Conservation (phyloP, 2,888 invertebrate species). For the Peribatodes rhomboidaria region DNA sequence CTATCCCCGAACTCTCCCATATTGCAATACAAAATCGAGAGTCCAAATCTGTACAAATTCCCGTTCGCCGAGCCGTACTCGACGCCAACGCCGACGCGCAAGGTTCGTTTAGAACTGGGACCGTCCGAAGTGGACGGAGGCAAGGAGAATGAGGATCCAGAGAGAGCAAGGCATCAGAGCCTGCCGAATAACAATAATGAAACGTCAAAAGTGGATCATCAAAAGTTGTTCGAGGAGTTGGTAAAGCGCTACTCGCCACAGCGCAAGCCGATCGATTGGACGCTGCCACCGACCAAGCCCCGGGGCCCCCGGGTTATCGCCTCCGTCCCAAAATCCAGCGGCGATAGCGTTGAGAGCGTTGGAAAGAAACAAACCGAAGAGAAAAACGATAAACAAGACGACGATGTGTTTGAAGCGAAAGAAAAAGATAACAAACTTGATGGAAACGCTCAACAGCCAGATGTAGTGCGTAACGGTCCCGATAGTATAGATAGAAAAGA, state of each 20-base stretch:
- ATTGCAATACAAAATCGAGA: constrained; percentile 78
- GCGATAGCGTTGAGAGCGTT: constrained; percentile 65
- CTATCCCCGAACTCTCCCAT: constrained; percentile 54
- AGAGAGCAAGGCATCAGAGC: constrained; percentile 65
- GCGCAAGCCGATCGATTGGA: constrained; percentile 80
- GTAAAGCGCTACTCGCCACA: constrained; percentile 81
- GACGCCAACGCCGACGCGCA: constrained; percentile 78
- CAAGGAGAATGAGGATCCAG: constrained; percentile 74
- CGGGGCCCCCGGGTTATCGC: constrained; percentile 77
- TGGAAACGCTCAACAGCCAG: constrained; percentile 49
- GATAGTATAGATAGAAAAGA: constrained; percentile 51
- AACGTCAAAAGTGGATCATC: constrained; percentile 72
- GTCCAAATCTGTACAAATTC: constrained; percentile 81
- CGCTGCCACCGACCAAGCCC: constrained; percentile 78
- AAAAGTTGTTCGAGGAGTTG: constrained; percentile 79
- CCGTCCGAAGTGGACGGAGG: constrained; percentile 61
- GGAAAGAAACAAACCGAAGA: constrained; percentile 60
- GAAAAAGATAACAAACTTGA: constrained; percentile 51
- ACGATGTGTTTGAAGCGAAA: constrained; percentile 73
- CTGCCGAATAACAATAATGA: constrained; percentile 62
- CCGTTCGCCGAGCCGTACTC: constrained; percentile 82
- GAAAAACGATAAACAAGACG: constrained; percentile 57
- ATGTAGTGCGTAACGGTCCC: constrained; percentile 65
- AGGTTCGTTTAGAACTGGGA: constrained; percentile 71
- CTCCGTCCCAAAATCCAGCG: constrained; percentile 76